phyloP scores from a whole-genome alignment of 2,113 vertebrate species.

The Heterocephalus glaber region DNA sequence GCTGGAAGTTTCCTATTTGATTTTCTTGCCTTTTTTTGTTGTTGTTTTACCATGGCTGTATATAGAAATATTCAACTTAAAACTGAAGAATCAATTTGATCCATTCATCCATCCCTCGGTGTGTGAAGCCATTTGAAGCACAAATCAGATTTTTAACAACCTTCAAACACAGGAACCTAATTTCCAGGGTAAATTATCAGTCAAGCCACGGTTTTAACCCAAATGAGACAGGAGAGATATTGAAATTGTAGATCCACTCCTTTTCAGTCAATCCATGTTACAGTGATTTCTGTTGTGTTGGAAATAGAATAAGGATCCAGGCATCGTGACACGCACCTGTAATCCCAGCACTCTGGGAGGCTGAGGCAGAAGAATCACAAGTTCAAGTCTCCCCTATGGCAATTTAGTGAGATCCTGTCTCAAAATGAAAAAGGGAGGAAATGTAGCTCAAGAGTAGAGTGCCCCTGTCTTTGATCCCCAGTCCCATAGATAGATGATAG shows the following conservation, averaged over 20 bases:
- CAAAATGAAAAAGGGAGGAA: not conserved
- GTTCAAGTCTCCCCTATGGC: not conserved
- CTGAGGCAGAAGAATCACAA: not conserved
- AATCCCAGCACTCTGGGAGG: not conserved
- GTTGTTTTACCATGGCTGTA: not conserved
- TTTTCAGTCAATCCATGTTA: constrained; percentile 19
- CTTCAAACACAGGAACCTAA: constrained; percentile 25
- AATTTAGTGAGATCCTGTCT: not conserved
- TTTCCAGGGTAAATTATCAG: constrained; percentile 17
- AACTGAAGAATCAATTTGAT: constrained; percentile 28
- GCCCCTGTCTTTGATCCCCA: not conserved
- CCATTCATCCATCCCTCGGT: not conserved
- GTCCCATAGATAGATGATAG: not conserved
- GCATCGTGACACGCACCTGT: not conserved
- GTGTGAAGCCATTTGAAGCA: not conserved
- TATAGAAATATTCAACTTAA: constrained; percentile 43
- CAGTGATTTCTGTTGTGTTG: not conserved
- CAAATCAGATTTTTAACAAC: constrained; percentile 55
- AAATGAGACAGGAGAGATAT: not conserved
- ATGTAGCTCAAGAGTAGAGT: not conserved
- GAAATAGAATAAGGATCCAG: not conserved
- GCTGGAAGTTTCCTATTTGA: constrained; percentile 60
- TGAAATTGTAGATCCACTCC: constrained; percentile 44
- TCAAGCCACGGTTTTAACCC: constrained; percentile 35
- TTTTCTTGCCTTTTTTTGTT: not conserved